Base-by-base conservation (phyloP, 2,888 invertebrate genomes). In the Elysia crispata region DNA sequence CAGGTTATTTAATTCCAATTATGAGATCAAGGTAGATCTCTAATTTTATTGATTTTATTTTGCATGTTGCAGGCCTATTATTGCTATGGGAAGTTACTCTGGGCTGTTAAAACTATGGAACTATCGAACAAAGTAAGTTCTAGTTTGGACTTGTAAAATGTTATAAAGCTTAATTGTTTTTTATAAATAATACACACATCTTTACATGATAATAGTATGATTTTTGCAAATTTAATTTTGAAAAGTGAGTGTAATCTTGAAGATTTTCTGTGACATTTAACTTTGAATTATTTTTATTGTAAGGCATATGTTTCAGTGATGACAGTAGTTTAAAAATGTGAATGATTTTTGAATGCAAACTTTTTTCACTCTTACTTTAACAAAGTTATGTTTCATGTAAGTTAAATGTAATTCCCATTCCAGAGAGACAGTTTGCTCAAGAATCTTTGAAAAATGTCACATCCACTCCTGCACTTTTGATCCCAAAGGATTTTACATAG, bases 21-120 rank as follows among this genome's bases (percentile, higher is more conserved):
- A 11, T 41, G 11, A 41, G 11, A 11, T 41, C 41, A 41, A 41
- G 11, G 11, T 41, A 41, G 11, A 11, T 41, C 11, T 6, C 5
- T n/a, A 41, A 3, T 6, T 6, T 41, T 3, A 41, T 6, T 41
- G 41, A 41, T 41, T 3, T 41, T 11, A 41, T 41, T 41, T 41
- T 41, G 11, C 3, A 41, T 41, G n/a, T 86, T 88, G 76, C 86
- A 92, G 92, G 41, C 89, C 91, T 11, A 85, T 85, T 62, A 72
- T 92, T 49, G 91, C 87, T n/a, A 89, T 91, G 50, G 92, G 91
- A 31, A 90, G 91, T 81, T 90, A 90, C 82, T 89, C 91, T 50
- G 92, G 92, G 20, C 85, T 91, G 20, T 84, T 92, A 75, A 90
- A 92, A 82, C 86, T 92, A 18, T 92, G 92, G 91, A 87, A 92